Percentiles rank a stretch among this genome's conserved stretches.
Conservation (phyloP, 1,140 invertebrate genomes). For the Drosophila cardini region DNA sequence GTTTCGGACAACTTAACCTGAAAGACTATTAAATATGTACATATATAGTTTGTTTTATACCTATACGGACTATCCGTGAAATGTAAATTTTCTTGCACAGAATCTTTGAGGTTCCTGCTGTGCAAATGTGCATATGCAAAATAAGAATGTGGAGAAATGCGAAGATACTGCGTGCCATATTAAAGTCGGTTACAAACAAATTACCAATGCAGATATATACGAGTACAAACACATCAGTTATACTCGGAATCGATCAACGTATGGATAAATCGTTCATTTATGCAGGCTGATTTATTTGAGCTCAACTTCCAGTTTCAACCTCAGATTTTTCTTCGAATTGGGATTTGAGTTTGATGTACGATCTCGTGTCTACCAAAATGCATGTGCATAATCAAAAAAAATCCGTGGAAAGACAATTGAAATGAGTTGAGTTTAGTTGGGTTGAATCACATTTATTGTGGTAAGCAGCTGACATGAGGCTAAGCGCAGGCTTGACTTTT, state of each 20-base stretch:
- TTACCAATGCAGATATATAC: constrained; percentile 79
- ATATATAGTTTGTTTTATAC: not conserved
- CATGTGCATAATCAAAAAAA: constrained; percentile 78
- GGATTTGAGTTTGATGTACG: constrained; percentile 76
- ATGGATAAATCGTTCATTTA: constrained; percentile 23
- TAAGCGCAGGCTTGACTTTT: constrained; percentile 44
- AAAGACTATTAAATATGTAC: not conserved
- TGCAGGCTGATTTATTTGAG: constrained; percentile 64
- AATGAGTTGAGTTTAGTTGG: constrained; percentile 38
- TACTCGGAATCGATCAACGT: constrained; percentile 75
- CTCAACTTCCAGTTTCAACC: constrained; percentile 27
- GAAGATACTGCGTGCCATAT: constrained; percentile 69
- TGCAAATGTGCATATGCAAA: constrained; percentile 50
- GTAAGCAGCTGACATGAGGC: constrained; percentile 52
- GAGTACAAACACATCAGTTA: constrained; percentile 79
- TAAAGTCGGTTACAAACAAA: constrained; percentile 74
- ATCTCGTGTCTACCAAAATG: constrained; percentile 57
- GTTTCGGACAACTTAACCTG: not conserved
- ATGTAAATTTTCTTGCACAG: constrained; percentile 60
- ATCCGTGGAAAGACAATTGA: constrained; percentile 60
- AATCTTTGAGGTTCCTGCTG: constrained; percentile 32
- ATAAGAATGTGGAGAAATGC: constrained; percentile 1
- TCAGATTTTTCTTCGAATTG: not conserved
- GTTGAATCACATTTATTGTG: constrained; percentile 29
- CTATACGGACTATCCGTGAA: constrained; percentile 59